Percentiles rank a stretch among this genome's conserved stretches.
These are phyloP conservation scores for Drosophila mauritiana DNA, from an alignment of 1,140 invertebrate species.

Conservation along the genomic window DNA sequence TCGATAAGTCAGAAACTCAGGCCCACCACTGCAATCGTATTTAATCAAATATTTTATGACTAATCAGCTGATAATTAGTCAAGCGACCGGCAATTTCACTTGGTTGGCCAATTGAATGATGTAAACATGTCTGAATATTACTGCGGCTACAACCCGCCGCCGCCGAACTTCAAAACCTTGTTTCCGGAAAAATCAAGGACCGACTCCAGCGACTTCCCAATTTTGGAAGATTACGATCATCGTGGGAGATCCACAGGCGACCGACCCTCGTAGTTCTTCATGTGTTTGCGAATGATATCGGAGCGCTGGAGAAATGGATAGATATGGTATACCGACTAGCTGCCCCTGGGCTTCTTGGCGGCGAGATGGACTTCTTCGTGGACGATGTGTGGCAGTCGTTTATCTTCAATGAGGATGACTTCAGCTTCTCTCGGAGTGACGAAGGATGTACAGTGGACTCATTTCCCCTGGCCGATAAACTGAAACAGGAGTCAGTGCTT, in stretches of 20 bases:
- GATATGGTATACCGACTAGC: slow-evolving; percentile 41
- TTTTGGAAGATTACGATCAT: neutral
- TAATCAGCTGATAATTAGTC: neutral
- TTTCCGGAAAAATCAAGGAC: slow-evolving; percentile 11
- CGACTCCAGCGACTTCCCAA: slow-evolving; percentile 25
- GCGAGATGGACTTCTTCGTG: slow-evolving; percentile 36
- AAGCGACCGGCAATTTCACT: neutral
- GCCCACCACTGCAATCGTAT: neutral
- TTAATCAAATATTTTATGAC: slow-evolving; percentile 14
- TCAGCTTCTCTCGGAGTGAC: neutral
- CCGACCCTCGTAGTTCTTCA: slow-evolving; percentile 38
- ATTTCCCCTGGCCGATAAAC: slow-evolving; percentile 15
- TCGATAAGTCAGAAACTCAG: neutral
- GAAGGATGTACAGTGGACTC: slow-evolving; percentile 2
- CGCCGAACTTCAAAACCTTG: slow-evolving; percentile 23
- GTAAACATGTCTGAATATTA: slow-evolving; percentile 5
- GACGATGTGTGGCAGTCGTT: slow-evolving; percentile 41
- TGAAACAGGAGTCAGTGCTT: slow-evolving; percentile 33
- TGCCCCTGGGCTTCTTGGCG: slow-evolving; percentile 1
- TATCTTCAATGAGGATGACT: slow-evolving; percentile 25
- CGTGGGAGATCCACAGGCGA: slow-evolving; percentile 11
- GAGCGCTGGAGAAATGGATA: slow-evolving; percentile 32
- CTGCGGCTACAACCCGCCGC: slow-evolving; percentile 11
- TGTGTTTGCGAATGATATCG: slow-evolving; percentile 33
- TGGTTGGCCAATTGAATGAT: neutral